Conservation (phyloP, 2,797 vertebrate species). For the Propithecus perrieri region DNA sequence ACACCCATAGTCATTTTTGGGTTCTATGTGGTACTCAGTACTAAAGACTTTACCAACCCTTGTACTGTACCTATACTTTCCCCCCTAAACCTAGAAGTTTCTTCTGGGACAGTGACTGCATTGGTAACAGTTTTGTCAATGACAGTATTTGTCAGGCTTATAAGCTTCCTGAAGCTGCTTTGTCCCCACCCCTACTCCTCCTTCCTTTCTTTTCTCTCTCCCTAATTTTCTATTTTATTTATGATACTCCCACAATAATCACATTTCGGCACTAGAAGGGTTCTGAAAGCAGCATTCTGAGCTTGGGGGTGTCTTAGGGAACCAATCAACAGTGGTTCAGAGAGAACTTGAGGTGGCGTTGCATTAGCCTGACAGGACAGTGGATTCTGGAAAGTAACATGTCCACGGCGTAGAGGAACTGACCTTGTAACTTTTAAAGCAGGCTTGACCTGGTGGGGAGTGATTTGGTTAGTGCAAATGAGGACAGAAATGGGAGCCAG, state of each 20-base stretch:
- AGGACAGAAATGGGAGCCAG: neutral
- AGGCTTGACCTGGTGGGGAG: neutral
- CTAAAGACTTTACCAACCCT: neutral
- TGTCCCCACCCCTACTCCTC: neutral
- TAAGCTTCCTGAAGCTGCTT: neutral
- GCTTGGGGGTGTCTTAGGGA: neutral
- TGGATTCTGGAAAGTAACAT: neutral
- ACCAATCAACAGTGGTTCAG: neutral
- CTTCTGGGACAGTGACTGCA: neutral
- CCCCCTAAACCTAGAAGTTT: neutral
- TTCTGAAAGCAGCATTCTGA: neutral
- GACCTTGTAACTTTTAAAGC: neutral
- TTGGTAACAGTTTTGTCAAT: neutral
- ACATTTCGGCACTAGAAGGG: neutral
- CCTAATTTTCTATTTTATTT: neutral
- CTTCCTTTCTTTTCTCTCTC: neutral
- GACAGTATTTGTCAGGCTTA: neutral
- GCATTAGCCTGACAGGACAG: neutral
- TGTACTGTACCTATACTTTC: neutral
- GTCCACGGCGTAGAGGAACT: neutral
- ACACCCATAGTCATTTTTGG: neutral
- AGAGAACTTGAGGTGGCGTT: neutral
- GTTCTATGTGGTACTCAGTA: neutral
- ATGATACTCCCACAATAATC: neutral
- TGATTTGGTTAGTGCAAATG: neutral